These are phyloP conservation scores for Noturus placidus DNA, from an alignment of 2,113 vertebrate species.

Conservation along the genomic window DNA sequence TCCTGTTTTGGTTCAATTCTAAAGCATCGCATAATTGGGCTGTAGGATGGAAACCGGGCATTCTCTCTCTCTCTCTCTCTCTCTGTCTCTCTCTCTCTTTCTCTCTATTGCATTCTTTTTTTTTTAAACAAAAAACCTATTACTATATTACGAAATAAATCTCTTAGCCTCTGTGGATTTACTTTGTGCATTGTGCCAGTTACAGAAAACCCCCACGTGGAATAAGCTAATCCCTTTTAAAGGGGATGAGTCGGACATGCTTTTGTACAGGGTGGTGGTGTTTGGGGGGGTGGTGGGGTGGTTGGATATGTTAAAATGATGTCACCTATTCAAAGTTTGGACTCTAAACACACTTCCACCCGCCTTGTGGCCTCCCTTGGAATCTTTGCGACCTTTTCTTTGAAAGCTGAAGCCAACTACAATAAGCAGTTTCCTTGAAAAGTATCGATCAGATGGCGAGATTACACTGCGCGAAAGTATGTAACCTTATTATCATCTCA, in stretches of 20 bases:
- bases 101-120: conserved; percentile 41
- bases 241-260: conserved; percentile 67
- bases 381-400: conserved; percentile 34
- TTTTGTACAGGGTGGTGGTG: conserved; percentile 59
- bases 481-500: conserved; percentile 71
- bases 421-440: conserved; percentile 68
- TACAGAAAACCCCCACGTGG: conserved; percentile 65
- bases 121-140: conserved; percentile 55
- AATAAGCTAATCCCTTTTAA: conserved; percentile 69
- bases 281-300: conserved; percentile 24
- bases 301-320: conserved; percentile 58
- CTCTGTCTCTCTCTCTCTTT: conserved; percentile 37
- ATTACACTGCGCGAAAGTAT: conserved; percentile 71
- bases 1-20: conserved; percentile 68
- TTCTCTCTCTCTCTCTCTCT: conserved; percentile 37
- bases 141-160: conserved; percentile 70
- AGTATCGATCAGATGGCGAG: conserved; percentile 69
- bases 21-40: conserved; percentile 63
- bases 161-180: conserved; percentile 63
- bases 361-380: conserved; percentile 18
- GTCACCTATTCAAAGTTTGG: conserved; percentile 68
- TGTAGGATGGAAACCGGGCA: conserved; percentile 46
- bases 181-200: conserved; percentile 64
- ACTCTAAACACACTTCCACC: conserved; percentile 64
- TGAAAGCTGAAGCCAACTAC: conserved; percentile 52